Percentiles rank a stretch among this genome's conserved stretches.
These are phyloP conservation scores for Coenobita brevimanus DNA, from an alignment of 1,140 invertebrate genomes.

Conservation along the genomic window DNA sequence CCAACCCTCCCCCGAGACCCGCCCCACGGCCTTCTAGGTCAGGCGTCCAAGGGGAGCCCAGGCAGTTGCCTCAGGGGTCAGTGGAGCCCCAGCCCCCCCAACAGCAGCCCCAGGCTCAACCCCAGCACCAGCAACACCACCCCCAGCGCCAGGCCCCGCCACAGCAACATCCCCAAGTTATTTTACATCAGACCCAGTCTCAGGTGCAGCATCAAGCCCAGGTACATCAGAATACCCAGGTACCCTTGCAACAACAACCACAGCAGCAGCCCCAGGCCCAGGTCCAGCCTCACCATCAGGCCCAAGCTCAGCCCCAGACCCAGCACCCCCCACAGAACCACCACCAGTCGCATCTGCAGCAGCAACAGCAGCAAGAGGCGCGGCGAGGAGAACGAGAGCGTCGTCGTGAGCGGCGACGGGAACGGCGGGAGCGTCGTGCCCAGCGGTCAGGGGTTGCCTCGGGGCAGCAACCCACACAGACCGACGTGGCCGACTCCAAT, in stretches of 20 bases:
- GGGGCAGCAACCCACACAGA: constrained; percentile 54
- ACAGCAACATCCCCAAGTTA: not conserved
- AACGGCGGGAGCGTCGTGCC: constrained; percentile 57
- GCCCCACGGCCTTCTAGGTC: constrained; percentile 40
- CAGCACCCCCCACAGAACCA: not conserved
- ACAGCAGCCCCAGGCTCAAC: not conserved
- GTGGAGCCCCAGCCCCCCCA: not conserved
- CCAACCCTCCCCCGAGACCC: not conserved
- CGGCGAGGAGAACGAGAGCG: constrained; percentile 52
- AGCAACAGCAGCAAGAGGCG: constrained; percentile 29
- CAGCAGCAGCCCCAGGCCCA: not conserved
- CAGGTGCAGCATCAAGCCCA: not conserved
- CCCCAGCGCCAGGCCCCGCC: not conserved
- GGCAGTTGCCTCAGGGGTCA: constrained; percentile 14
- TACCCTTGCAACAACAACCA: not conserved
- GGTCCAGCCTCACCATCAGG: not conserved
- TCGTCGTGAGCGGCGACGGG: constrained; percentile 58
- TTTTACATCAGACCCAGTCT: no score
- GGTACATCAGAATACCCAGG: not conserved
- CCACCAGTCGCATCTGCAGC: not conserved
- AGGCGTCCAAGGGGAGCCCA: not conserved
- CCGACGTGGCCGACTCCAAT: constrained; percentile 30
- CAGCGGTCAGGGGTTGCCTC: constrained; percentile 28
- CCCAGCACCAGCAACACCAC: not conserved
- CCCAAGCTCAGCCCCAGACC: not conserved